Base-by-base conservation (phyloP, 2,797 vertebrate genomes). In the Sebastolobus altivelis region DNA sequence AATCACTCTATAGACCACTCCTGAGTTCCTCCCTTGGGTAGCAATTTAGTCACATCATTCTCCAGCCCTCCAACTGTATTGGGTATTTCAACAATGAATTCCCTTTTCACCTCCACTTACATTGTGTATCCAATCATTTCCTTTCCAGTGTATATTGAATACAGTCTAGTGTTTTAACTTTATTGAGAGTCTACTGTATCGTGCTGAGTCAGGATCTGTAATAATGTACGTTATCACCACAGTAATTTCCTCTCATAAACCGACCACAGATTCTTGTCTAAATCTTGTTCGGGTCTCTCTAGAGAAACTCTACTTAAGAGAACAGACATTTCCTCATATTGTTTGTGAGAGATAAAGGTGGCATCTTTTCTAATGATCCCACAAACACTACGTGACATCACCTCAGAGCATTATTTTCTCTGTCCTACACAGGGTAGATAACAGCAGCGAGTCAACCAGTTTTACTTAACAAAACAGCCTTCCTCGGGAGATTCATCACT, bases 401-500 rank as follows among this genome's bases (percentile, higher is more conserved):
- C 49, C 58, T 65, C 58, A 61, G 29, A 73, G 65, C 33, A 8
- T 73, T 61, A 63, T 56, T 85, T 77, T 55, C 31, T 80, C 33
- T 25, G 49, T 72, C 31, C 69, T 31, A 60, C 63, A 68, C 35
- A 66, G 31, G 63, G 18, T 27, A 79, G 65, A 80, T 79, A 77
- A 75, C 58, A 74, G 71, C 75, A 82, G 67, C 6, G n/a, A 73
- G 52, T 66, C 60, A 54, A 35, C 22, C 65, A 65, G 70, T 43
- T 84, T 88, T 70, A 72, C 65, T 84, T 83, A 79, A 89, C 74
- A 87, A 83, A 87, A 80, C 83, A 56, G 54, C 35, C 77, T 59
- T 72, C 58, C 75, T 40, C 18, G 0, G 62, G 83, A 89, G 74
- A 92, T 90, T 80, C 82, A 89, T 91, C 86, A 84, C 63, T 8